Percentiles rank a stretch among this genome's conserved stretches.
Conservation (phyloP, 2,888 invertebrate species). For the Clostera curtula region DNA sequence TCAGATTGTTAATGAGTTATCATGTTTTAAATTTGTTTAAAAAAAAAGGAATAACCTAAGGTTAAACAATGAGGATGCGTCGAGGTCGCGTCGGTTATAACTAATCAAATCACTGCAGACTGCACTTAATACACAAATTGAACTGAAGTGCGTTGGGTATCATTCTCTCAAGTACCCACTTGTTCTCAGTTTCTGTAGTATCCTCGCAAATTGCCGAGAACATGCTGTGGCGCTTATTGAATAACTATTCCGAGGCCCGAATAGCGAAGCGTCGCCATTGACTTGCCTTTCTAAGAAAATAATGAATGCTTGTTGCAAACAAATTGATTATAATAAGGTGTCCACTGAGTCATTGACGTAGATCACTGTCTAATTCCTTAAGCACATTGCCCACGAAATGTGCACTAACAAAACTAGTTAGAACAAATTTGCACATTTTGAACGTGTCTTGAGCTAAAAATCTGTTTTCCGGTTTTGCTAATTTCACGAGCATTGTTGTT, state of each 20-base stretch:
- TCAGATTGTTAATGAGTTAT: slow-evolving; percentile 12
- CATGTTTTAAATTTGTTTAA: too few species aligned
- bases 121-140: slow-evolving; percentile 13
- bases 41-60: too few species aligned
- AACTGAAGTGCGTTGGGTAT: too few species aligned
- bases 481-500: too few species aligned
- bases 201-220: too few species aligned
- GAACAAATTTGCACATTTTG: slow-evolving; percentile 1
- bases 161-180: too few species aligned
- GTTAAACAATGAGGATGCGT: slow-evolving; percentile 26
- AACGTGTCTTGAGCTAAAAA: slow-evolving; percentile 4
- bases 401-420: slow-evolving; percentile 4
- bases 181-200: too few species aligned
- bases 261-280: background rate
- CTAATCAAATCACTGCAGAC: slow-evolving; percentile 22
- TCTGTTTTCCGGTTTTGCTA: slow-evolving; percentile 6
- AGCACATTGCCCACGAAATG: slow-evolving; percentile 8
- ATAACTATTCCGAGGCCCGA: too few species aligned
- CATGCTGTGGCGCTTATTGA: too few species aligned
- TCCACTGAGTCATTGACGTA: slow-evolving; percentile 15
- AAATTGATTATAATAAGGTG: slow-evolving; percentile 14
- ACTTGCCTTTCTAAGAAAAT: slow-evolving; percentile 14
- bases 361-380: slow-evolving; percentile 3
- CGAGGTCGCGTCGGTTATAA: slow-evolving; percentile 29
- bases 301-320: slow-evolving; percentile 13